phyloP scores from a whole-genome alignment of 2,888 invertebrate species.

The Nemoura dubitans region DNA sequence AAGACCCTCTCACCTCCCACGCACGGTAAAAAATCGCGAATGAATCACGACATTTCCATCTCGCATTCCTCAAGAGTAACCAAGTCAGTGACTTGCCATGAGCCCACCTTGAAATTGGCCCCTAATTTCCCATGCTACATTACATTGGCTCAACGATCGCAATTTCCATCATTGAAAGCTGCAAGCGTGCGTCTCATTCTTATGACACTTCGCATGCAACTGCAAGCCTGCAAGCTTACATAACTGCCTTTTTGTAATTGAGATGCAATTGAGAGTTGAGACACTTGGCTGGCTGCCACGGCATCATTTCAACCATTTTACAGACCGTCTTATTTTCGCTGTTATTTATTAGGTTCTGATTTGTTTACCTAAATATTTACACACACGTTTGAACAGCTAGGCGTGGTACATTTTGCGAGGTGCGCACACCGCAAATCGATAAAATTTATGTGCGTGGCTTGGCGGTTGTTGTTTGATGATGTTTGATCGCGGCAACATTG shows the following conservation, averaged over 20 bases:
- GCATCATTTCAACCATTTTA: not conserved
- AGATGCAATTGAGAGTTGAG: not conserved
- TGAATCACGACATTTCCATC: not conserved
- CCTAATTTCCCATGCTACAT: not conserved
- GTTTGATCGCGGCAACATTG: too few species aligned
- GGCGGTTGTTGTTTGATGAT: too few species aligned
- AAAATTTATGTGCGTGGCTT: too few species aligned
- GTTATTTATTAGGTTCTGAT: not conserved
- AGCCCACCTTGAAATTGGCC: not conserved
- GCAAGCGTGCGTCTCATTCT: not conserved
- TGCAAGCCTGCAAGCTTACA: not conserved
- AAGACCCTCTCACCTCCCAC: too few species aligned
- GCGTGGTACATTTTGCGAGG: too few species aligned
- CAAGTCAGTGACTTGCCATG: not conserved
- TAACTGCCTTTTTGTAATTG: not conserved
- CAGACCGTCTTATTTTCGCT: not conserved
- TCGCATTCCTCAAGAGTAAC: not conserved
- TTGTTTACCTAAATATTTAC: not conserved
- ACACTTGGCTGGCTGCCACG: not conserved
- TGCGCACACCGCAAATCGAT: too few species aligned
- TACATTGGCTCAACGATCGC: not conserved
- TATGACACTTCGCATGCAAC: not conserved
- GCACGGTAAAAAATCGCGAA: not conserved
- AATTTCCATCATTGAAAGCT: not conserved
- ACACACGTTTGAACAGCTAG: not conserved